Conservation (phyloP, 2,797 vertebrate species). For the Lycodopsis pacificus region DNA sequence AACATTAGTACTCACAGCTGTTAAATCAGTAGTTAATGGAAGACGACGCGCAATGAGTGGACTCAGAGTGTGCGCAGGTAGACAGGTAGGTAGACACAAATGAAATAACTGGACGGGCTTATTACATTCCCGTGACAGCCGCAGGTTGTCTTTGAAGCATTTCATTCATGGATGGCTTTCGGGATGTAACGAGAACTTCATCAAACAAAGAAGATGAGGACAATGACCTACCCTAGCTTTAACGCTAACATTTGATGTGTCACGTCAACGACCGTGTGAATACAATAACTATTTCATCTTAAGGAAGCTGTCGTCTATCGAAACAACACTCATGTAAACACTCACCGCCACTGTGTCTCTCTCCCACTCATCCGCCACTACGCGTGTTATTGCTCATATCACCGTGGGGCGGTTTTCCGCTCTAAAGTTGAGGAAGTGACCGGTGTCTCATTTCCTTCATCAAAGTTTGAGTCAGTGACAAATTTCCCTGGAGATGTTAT, state of each 20-base stretch:
- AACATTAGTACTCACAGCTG: too few species aligned
- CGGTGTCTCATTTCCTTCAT: constrained; percentile 42
- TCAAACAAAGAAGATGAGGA: background rate
- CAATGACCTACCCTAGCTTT: background rate
- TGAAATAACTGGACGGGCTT: too few species aligned
- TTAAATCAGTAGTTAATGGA: too few species aligned
- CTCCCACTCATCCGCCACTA: constrained; percentile 22
- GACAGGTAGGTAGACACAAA: too few species aligned
- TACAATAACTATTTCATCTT: constrained; percentile 30
- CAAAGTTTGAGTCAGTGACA: constrained; percentile 34
- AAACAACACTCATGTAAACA: constrained; percentile 59
- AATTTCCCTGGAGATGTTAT: constrained; percentile 14
- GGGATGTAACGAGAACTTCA: background rate
- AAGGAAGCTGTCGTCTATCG: constrained; percentile 22
- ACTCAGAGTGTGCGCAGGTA: too few species aligned
- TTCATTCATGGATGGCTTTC: background rate
- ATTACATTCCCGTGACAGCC: too few species aligned
- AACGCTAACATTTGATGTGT: constrained; percentile 17
- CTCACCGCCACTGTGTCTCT: constrained; percentile 7
- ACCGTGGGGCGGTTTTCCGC: constrained; percentile 28
- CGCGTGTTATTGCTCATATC: constrained; percentile 57
- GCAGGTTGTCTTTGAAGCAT: too few species aligned
- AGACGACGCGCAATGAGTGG: too few species aligned
- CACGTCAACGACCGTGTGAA: constrained; percentile 13
- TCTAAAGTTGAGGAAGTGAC: constrained; percentile 59